phyloP scores from a whole-genome alignment of 2,888 invertebrate species.

The Caenorhabditis zanzibari region DNA sequence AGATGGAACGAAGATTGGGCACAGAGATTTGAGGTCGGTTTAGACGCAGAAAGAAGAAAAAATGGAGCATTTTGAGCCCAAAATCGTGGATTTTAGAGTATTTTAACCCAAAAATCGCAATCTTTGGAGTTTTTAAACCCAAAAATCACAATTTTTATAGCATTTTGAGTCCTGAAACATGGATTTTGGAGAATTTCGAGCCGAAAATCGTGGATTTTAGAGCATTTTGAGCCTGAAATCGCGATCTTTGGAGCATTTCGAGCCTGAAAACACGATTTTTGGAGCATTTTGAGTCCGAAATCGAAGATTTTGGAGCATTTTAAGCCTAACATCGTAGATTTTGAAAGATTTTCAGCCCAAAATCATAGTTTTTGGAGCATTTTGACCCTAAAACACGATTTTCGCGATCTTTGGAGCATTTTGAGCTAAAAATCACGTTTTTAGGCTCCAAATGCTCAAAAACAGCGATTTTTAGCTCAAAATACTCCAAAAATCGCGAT shows the following conservation, averaged over 20 bases:
- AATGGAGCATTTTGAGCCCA: background rate
- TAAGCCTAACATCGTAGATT: too few relatives aligned
- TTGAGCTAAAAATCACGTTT: background rate
- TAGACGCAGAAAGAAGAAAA: background rate
- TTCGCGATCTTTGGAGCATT: background rate
- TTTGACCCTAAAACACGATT: background rate
- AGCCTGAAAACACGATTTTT: background rate
- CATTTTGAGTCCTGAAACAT: background rate
- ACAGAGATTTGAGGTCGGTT: constrained; percentile 54
- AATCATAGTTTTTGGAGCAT: too few relatives aligned
- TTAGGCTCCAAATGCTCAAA: too few relatives aligned
- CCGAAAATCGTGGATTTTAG: background rate
- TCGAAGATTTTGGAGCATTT: background rate
- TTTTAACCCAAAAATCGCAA: background rate
- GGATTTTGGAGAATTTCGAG: constrained; percentile 1
- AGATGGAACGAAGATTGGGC: constrained; percentile 57
- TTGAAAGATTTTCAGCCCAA: too few relatives aligned
- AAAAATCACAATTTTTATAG: background rate
- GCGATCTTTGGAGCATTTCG: background rate
- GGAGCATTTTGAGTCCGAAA: background rate
- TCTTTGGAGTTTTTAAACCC: background rate
- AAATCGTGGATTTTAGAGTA: background rate
- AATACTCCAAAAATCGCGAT: background rate
- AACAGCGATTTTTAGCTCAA: too few relatives aligned
- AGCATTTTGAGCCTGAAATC: too few relatives aligned